Evolutionary conservation across 2,797 vertebrate genomes (phyloP), one percentile per base, ranked within the genome.

Genomic region (Etheostoma perlongum): DNA sequence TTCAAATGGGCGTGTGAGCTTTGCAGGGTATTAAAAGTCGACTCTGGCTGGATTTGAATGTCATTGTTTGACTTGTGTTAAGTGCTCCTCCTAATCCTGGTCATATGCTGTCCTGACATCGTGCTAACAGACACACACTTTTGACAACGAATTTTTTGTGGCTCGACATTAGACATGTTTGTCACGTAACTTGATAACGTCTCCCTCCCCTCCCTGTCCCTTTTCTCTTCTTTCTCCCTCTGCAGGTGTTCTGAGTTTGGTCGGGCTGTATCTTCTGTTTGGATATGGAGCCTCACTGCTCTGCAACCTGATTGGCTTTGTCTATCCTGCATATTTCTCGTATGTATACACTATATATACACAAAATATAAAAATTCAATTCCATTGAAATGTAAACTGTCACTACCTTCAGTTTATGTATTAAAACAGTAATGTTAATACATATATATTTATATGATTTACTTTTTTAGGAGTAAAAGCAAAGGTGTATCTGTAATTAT

Each of bases 251-350:
- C 48, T 93, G 33, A 42, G 81, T 18, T 65, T 97, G 9, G 49
- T 97, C 52, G 93, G 90, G 3, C 77, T 99, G 1, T 99, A 98
- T 91, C 95, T 99, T 25, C 81, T 97, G 19, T 98, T 99, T 19
- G 98, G 98, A 79, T 96, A 97, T 0, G 97, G 97, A 5, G 98
- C 98, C 1, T 96, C 98, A 0, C 94, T 99, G 19, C 93, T 99
- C 78, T 99, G 98, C 93, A 98, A 98, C 89, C 85, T 98, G 85
- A 97, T 99, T 49, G 98, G 98, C 78, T 99, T 99, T 67, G 61
- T 66, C 30, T 99, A 99, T 85, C 98, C 98, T 0, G 97, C 98
- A 0, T 99, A 97, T 58, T 94, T 94, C 64, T 99, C 98, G 98
- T 99, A 94, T 91, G 98, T 99, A 89, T 8, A 33, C 30, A 27